Conservation (phyloP, 2,113 vertebrate species). For the Bujurquina vittata region DNA sequence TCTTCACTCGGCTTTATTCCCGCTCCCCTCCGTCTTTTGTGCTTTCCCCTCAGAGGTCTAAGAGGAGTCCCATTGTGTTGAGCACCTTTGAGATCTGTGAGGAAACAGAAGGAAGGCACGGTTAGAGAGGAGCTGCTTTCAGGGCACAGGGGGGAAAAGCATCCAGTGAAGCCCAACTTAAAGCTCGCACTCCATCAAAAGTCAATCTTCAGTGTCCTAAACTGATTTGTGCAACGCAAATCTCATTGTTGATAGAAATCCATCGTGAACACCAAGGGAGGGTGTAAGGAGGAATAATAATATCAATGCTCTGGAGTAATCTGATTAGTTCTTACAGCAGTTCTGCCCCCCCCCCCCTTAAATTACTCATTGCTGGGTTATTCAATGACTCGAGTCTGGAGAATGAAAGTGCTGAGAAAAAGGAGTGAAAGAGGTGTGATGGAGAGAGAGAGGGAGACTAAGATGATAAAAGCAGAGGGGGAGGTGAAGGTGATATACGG, state of each 20-base stretch:
- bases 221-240: neutral
- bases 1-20: slow-evolving; percentile 35
- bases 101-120: slow-evolving; percentile 32
- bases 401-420: neutral
- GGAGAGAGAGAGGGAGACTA: neutral
- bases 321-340: slow-evolving; percentile 57
- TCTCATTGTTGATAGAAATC: slow-evolving; percentile 2
- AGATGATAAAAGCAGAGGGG: neutral
- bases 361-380: neutral
- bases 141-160: neutral
- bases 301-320: slow-evolving; percentile 41
- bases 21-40: slow-evolving; percentile 53
- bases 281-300: neutral
- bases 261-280: neutral
- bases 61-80: slow-evolving; percentile 63
- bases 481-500: slow-evolving; percentile 58
- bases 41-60: slow-evolving; percentile 59
- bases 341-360: neutral
- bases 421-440: neutral
- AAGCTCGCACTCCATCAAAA: slow-evolving; percentile 22
- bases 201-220: neutral
- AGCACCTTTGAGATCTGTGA: slow-evolving; percentile 66
- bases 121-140: slow-evolving; percentile 14
- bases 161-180: neutral
- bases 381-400: neutral